Percentiles rank a stretch among this genome's conserved stretches.
Evolutionary conservation across 2,797 vertebrate genomes (phyloP).

Genomic region (Phoxinus dragarum): DNA sequence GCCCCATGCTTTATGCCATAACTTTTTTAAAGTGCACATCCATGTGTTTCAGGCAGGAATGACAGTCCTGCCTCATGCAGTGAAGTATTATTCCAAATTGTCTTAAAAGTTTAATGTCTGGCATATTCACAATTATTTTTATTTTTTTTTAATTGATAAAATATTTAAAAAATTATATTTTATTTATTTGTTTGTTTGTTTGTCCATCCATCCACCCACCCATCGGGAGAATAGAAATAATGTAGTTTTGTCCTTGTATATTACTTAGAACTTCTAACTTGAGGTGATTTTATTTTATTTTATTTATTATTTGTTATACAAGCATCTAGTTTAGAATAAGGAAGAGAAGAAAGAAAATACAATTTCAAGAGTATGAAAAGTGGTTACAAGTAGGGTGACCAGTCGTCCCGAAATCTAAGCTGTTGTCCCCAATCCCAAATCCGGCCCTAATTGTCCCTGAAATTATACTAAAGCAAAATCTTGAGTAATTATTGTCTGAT

Average conservation of each 20-base stretch:
- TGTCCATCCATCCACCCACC: neutral
- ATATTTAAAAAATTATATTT: neutral
- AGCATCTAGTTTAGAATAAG: neutral
- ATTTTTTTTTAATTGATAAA: too few relatives aligned
- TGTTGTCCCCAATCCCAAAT: too few relatives aligned
- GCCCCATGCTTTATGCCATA: slow-evolving; percentile 46
- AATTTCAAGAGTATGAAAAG: neutral
- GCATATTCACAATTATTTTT: neutral
- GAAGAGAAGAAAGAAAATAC: neutral
- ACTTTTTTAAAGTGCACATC: slow-evolving; percentile 41
- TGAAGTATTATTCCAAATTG: neutral
- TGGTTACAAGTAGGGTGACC: too few relatives aligned
- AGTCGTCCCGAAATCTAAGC: too few relatives aligned
- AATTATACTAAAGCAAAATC: too few relatives aligned
- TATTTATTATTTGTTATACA: neutral
- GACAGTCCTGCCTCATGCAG: neutral
- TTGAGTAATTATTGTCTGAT: too few relatives aligned
- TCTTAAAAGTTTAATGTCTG: slow-evolving; percentile 17
- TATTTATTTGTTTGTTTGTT: neutral
- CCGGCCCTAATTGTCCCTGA: too few relatives aligned
- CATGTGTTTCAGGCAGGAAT: slow-evolving; percentile 25
- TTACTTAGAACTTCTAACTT: neutral
- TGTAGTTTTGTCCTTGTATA: neutral
- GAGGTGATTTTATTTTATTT: neutral
- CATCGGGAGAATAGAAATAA: neutral